Evolutionary conservation across 2,113 vertebrate genomes (phyloP), one percentile per base, ranked within the genome.

Genomic region (Hippocampus barbouri): DNA sequence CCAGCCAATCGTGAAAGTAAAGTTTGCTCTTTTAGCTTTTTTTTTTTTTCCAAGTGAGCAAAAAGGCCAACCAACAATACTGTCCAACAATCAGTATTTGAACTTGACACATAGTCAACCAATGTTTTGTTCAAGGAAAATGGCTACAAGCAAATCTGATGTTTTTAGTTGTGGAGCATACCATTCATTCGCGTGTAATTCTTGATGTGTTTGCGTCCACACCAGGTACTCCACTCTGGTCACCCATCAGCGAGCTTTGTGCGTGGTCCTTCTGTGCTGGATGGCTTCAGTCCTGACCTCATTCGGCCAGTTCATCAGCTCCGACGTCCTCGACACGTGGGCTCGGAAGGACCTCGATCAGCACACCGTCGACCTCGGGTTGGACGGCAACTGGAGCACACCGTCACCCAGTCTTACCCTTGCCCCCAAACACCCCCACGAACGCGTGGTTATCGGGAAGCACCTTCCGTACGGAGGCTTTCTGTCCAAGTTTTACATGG

Each of bases 301-400:
- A 49, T 93, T 93, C 20, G 85, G 89, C 5, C 90, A 93, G 76
- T 93, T 94, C 83, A 91, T 94, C 23, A 79, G 87, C 74, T 87
- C 86, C 45, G 86, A 92, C 14, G 49, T 82, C 62, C 71, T 86
- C 25, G 71, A 84, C 79, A 70, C 54, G 62, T 86, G 84, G 84
- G 81, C 23, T 14, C 53, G 4, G 1, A 25, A 11, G 0, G 40
- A 41, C 20, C 57, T 43, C 3, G 23, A 53, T 38, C 3, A 15
- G 0, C 82, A 27, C 45, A 82, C 83, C 1, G 47, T 75, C 12
- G 86, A 79, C 15, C 80, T 77, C 1, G 89, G 63, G 6, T 63
- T 81, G 76, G 54, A 59, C 0, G 70, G 63, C 53, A 92, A 93
- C 79, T 78, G 80, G 84, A 92, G 87, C 1, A 80, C 82, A 12